Base-by-base conservation (phyloP, 2,888 invertebrate genomes). In the Cyrtodaria siliqua region DNA sequence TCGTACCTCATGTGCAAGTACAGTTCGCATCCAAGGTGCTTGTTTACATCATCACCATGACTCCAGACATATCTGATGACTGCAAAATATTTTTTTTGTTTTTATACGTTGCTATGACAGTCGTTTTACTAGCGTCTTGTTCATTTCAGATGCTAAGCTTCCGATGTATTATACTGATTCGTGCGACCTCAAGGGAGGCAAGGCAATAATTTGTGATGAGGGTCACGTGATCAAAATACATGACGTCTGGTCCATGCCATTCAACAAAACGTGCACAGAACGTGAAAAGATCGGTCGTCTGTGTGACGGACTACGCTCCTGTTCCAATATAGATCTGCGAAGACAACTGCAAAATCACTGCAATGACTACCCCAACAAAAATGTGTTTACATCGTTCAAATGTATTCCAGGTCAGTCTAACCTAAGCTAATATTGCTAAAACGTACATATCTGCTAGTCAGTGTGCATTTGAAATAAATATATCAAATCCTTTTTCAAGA, bases 281-380 rank as follows among this genome's bases (percentile, higher is more conserved):
- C 62, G 74, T n/a, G 70, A 71, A 27, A 60, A 29, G 14, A 80
- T 86, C 1, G 49, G 78, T 0, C 56, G 74, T 38, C 70, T 86
- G 12, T 86, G 86, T 64, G 74, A 86, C 56, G 84, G 86, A 16
- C 60, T 84, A 33, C 72, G 68, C 9, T 82, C 84, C 2, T 86
- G 86, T 60, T 67, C 73, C 14, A 80, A 69, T 26, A 59, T 86
- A 14, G 86, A 82, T 14, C 56, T 86, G 6, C 69, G 79, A 42
- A 74, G 80, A 8, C 86, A 84, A 60, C 59, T 86, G n/a, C 63
- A 72, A 49, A 63, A 71, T 2, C 77, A 83, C 29, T 86, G 86
- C 60, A 70, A 79, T 27, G 64, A 73, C 26, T 79, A 75, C 33
- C 74, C 81, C 1, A 44, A 50, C 2, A 68, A 76, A 64, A 70